Evolutionary conservation across 2,888 invertebrate species (phyloP), one percentile per base, ranked within the genome.

Genomic region (Parochlus steinenii): DNA sequence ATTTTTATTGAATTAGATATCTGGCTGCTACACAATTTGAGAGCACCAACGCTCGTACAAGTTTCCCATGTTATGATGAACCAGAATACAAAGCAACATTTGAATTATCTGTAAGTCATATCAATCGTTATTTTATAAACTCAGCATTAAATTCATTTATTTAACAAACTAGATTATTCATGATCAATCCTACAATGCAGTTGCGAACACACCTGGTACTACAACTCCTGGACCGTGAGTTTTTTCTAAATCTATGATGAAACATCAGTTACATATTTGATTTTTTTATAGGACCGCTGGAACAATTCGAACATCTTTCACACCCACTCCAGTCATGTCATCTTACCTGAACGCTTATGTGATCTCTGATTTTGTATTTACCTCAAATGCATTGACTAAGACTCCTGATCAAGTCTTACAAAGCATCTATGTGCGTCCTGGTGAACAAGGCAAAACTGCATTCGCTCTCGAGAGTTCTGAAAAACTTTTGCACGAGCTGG

Each of bases 21-120:
- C 48, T 72, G 2, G 64, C 66, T 3, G 62, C 69, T 1, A 71
- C 73, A 0, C 71, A 73, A 38, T 64, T 74, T 29, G 68, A 72
- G 47, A 63, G 71, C 0, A 65, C 65, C 1, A 61, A 60, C 26
- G 69, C 71, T 1, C 63, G 73, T 2, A 55, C 59, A n/a, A 71
- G 69, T 0, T 75, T 76, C 49, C 76, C 76, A 0, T 76, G 76
- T 46, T 75, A 69, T 48, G 77, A 77, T 40, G 75, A 77, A 47
- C 76, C 77, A 0, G 58, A 54, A 0, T 47, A 64, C 11, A 77
- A 76, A 46, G 74, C 77, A 1, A 49, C 54, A 3, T 76, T 74
- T 49, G 54, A 63, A 7, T 62, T 74, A 11, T 63, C 60, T 4
- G 63, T 75, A 4, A 36, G 29, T 6, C 39, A 39, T 18, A n/a